These are phyloP conservation scores for Stenopsyche tienmushanensis DNA, from an alignment of 1,140 invertebrate genomes.

Conservation along the genomic window DNA sequence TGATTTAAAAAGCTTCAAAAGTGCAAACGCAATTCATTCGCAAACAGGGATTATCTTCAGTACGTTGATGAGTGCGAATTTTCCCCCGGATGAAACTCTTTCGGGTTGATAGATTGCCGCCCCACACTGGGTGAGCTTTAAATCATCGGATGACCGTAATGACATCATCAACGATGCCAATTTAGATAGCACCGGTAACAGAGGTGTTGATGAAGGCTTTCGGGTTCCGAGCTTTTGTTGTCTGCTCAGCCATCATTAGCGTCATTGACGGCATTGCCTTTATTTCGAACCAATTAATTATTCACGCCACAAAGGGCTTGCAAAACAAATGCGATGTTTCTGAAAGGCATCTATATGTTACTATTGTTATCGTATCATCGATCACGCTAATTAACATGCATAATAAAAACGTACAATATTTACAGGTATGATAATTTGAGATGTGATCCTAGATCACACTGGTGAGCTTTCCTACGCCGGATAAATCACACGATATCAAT, in stretches of 20 bases:
- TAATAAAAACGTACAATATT: not conserved
- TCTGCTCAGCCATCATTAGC: not conserved
- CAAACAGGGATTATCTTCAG: too few species aligned
- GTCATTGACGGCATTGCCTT: conserved; percentile 4
- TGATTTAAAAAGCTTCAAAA: too few species aligned
- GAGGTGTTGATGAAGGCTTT: not conserved
- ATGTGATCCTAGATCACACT: too few species aligned
- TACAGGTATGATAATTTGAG: too few species aligned
- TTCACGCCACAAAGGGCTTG: not conserved
- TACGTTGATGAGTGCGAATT: too few species aligned
- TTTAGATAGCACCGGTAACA: not conserved
- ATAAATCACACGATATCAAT: too few species aligned
- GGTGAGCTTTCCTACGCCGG: too few species aligned
- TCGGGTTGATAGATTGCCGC: too few species aligned
- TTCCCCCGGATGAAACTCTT: too few species aligned
- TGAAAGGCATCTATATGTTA: too few species aligned
- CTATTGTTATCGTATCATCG: too few species aligned
- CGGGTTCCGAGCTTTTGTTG: conserved; percentile 6
- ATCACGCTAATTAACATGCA: not conserved
- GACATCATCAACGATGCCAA: conserved; percentile 12
- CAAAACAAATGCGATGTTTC: conserved; percentile 2
- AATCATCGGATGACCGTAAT: conserved; percentile 5
- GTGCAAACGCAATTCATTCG: too few species aligned
- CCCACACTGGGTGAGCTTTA: not conserved
- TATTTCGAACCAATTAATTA: conserved; percentile 5